Percentiles rank a stretch among this genome's conserved stretches.
Evolutionary conservation across 1,140 invertebrate species (phyloP).

Genomic region (Panonychus citri): DNA sequence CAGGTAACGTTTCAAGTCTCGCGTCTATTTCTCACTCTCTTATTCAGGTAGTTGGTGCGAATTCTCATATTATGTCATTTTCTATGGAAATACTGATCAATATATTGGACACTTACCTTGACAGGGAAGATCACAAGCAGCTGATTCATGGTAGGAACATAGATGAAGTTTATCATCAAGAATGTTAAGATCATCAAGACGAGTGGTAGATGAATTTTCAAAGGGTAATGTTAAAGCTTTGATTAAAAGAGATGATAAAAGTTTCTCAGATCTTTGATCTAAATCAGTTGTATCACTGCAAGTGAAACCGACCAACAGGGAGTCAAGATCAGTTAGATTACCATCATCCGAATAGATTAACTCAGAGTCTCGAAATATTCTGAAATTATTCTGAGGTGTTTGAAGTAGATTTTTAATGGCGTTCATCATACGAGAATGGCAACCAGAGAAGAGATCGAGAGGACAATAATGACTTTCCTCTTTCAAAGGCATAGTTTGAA

Average conservation of each 20-base stretch:
- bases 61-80: too few relatives aligned
- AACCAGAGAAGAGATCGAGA: conserved; percentile 16
- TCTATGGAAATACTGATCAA: too few relatives aligned
- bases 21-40: too few relatives aligned
- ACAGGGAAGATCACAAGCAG: not conserved
- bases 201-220: not conserved
- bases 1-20: too few relatives aligned
- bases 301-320: not conserved
- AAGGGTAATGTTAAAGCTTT: not conserved
- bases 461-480: conserved; percentile 16
- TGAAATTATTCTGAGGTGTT: conserved; percentile 17
- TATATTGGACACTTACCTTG: not conserved
- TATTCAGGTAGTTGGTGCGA: not conserved
- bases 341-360: conserved; percentile 12
- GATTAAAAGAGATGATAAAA: not conserved
- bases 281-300: not conserved
- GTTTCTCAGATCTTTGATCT: not conserved
- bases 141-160: not conserved
- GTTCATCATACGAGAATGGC: conserved; percentile 7
- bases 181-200: not conserved
- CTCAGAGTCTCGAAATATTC: conserved; percentile 13
- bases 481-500: conserved; percentile 8
- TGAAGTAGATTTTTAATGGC: conserved; percentile 12
- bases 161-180: not conserved
- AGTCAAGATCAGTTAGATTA: not conserved